Base-by-base conservation (phyloP, 2,797 vertebrate genomes). In the Poecile montanus region DNA sequence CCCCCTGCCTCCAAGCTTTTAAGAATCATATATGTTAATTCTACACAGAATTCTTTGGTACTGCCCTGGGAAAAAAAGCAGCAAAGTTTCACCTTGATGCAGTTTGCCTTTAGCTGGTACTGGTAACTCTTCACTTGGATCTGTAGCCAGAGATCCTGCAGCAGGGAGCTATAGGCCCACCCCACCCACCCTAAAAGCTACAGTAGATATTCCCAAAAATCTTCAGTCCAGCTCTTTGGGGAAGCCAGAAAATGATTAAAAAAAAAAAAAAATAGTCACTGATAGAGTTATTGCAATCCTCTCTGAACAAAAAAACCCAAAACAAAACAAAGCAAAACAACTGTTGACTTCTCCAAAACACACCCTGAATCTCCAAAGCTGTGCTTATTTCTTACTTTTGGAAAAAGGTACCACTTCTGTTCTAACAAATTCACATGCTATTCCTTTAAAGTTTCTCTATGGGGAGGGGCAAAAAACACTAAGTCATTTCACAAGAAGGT, bases 291-390 rank as follows among this genome's bases (percentile, higher is more conserved):
- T 85, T 94, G 92, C 62, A 84, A 85, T 84, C 76, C 81, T 95
- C 81, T 85, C 91, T 58, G 62, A 93, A 85, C 48, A 77, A 22
- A 80, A 68, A 50, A 70, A 27, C 27, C 18, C 16, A 16, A 74
- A 95, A 58, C 40, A 76, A 14, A 70, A 50, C 26, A 56, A 83
- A 72, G 8, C 58, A 79, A 80, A 53, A 29, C 30, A 48, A 90
- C 13, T 78, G 51, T 15, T 78, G 77, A 90, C 40, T 81, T 93
- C 85, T 94, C 87, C 73, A 90, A 95, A 96, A 95, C 8, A 42
- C 96, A 97, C 97, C 98, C 97, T 98, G 98, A 97, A 97, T 96
- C 96, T 97, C 97, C 97, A 97, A 97, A 97, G 95, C 97, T 96
- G 96, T 97, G 95, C 96, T 97, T 95, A 83, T 78, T 90, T 85